Evolutionary conservation across 2,797 vertebrate genomes (phyloP), one percentile per base, ranked within the genome.

Genomic region (Xiphorhynchus erythropygius): DNA sequence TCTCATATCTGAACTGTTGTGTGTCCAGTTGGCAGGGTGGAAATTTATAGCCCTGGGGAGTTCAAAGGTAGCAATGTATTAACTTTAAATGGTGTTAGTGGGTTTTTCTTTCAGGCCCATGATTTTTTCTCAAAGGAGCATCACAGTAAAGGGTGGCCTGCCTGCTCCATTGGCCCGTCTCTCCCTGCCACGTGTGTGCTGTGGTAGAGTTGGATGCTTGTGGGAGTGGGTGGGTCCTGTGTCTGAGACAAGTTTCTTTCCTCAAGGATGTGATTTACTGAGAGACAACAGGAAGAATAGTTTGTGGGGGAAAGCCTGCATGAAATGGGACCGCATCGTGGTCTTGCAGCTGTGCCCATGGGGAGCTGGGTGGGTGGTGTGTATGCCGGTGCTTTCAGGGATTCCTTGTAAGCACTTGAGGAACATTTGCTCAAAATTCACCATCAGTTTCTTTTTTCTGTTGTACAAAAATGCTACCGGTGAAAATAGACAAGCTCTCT

Each of bases 401-500:
- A 69, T 93, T 95, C 76, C 73, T 95, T 88, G 57, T 87, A 73
- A 96, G 79, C 14, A 0, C 76, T 91, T 89, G 76, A 93, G 47
- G 91, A 92, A 70, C 83, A 33, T 85, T 94, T 91, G 56, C 85
- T 94, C 85, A 84, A 73, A 91, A 69, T 69, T 94, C 83, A 69
- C 39, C 55, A 82, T 64, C n/a, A 14, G 19, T 78, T 91, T 92
- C 84, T 95, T 86, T 93, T 32, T 70, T 91, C 83, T 49, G 56
- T 79, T 56, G 13, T 88, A 67, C 59, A 91, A 84, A 93, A 93
- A 90, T 67, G 57, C 74, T 94, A 93, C 89, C 69, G 75, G 28
- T 91, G 94, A 92, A 95, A 94, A 93, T 44, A 95, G 96, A 93
- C 32, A 33, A 88, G n/a, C 73, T 78, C 89, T 67, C 69, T 86